These are phyloP conservation scores for Stomorhina lunata DNA, from an alignment of 2,888 invertebrate genomes.

Conservation along the genomic window DNA sequence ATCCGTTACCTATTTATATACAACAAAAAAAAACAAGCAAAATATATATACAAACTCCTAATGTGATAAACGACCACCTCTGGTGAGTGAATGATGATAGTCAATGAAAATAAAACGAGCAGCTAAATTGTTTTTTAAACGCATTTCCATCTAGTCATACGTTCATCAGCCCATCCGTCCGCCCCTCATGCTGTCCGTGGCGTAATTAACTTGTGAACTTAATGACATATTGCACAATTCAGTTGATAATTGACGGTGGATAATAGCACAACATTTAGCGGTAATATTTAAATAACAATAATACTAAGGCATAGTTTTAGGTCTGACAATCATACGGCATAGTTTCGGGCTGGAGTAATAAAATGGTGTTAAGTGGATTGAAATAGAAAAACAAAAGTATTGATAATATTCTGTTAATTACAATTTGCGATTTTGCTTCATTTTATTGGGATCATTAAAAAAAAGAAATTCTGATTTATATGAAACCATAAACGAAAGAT, in stretches of 20 bases:
- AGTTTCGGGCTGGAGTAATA: conserved; percentile 7
- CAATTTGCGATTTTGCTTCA: too few relatives aligned
- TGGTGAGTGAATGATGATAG: conserved; percentile 29
- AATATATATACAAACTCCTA: conserved; percentile 19
- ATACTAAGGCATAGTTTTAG: conserved; percentile 31
- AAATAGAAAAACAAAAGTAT: neutral
- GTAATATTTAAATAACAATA: conserved; percentile 32
- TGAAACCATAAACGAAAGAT: too few relatives aligned
- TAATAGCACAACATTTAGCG: conserved; percentile 44
- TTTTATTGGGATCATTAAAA: too few relatives aligned
- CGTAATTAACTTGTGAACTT: conserved; percentile 46
- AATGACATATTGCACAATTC: conserved; percentile 52
- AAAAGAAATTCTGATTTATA: too few relatives aligned
- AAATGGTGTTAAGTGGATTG: neutral
- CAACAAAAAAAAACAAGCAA: conserved; percentile 16
- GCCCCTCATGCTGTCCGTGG: too few relatives aligned
- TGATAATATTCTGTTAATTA: too few relatives aligned
- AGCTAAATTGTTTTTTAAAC: conserved; percentile 31
- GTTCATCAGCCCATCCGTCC: too few relatives aligned
- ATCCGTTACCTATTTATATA: neutral
- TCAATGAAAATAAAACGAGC: conserved; percentile 11
- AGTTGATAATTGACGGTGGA: conserved; percentile 47
- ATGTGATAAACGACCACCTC: conserved; percentile 54
- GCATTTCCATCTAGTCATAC: too few relatives aligned
- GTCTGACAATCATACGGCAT: conserved; percentile 25